A percentile compares a stretch with the other conserved stretches of the same genome.
These are phyloP conservation scores for Antheraea assamensis DNA, from an alignment of 2,888 invertebrate species.

Conservation along the genomic window DNA sequence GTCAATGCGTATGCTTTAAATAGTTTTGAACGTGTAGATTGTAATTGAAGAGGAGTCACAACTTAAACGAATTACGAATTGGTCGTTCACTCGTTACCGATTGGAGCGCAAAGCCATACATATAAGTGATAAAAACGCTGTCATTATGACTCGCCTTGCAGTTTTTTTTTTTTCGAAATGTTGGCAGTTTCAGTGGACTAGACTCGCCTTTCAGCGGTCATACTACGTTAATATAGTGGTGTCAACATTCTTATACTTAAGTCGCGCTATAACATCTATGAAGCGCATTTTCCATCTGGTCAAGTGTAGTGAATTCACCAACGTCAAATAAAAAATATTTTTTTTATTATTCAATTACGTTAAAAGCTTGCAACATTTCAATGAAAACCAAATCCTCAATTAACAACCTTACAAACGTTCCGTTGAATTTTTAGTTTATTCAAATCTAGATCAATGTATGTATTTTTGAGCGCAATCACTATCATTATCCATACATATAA, in stretches of 20 bases:
- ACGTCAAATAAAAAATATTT: not conserved
- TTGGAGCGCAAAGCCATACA: not conserved
- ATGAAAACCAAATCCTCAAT: too few relatives aligned
- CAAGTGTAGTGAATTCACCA: not conserved
- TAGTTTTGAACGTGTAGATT: not conserved
- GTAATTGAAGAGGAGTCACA: not conserved
- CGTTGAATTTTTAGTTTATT: too few relatives aligned
- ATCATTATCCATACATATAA: too few relatives aligned
- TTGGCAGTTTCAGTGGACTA: too few relatives aligned
- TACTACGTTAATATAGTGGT: too few relatives aligned
- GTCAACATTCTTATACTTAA: too few relatives aligned
- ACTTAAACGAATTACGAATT: not conserved
- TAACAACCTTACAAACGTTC: too few relatives aligned
- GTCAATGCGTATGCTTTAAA: not conserved
- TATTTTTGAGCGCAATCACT: too few relatives aligned
- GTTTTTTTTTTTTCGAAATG: too few relatives aligned
- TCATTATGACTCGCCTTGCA: not conserved
- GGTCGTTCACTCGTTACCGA: not conserved
- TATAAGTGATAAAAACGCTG: not conserved
- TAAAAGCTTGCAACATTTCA: too few relatives aligned
- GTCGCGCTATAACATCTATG: not conserved
- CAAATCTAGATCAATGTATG: too few relatives aligned
- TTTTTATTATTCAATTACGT: not conserved
- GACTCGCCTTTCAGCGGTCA: too few relatives aligned
- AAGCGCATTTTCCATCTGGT: not conserved